A percentile compares a stretch with the other conserved stretches of the same genome.
These are phyloP conservation scores for Brassicogethes aeneus DNA, from an alignment of 2,888 invertebrate species.

Conservation along the genomic window DNA sequence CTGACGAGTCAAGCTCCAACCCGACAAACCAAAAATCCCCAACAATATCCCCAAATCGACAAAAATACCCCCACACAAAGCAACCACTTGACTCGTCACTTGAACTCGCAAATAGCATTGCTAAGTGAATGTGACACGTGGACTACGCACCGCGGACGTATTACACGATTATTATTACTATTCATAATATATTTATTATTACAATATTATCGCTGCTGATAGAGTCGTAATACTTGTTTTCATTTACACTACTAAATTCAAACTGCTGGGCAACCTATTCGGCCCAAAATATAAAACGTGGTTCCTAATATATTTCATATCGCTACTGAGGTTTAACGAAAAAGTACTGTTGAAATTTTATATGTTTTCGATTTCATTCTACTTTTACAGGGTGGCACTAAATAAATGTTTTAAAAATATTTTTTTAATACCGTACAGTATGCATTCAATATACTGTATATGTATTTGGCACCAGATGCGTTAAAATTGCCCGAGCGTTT, in stretches of 20 bases:
- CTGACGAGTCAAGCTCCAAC: constrained; percentile 9
- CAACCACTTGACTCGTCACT: neutral
- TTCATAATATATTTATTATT: constrained; percentile 40
- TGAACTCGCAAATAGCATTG: constrained; percentile 33
- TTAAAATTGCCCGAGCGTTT: too few relatives aligned
- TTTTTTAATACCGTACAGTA: too few relatives aligned
- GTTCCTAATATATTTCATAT: constrained; percentile 44
- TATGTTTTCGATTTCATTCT: constrained; percentile 26
- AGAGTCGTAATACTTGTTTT: constrained; percentile 34
- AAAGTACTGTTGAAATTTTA: constrained; percentile 22
- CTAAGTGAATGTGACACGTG: constrained; percentile 43
- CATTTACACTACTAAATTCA: too few relatives aligned
- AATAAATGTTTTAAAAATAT: too few relatives aligned
- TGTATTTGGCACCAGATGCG: too few relatives aligned
- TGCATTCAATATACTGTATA: too few relatives aligned
- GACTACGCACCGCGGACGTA: constrained; percentile 38
- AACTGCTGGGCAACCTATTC: constrained; percentile 30
- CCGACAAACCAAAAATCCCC: constrained; percentile 6
- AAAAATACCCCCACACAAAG: too few relatives aligned
- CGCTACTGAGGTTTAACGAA: constrained; percentile 29
- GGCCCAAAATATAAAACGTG: constrained; percentile 36
- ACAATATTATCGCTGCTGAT: constrained; percentile 35
- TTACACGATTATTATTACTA: constrained; percentile 46
- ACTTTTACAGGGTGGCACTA: too few relatives aligned
- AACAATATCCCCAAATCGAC: neutral